phyloP scores from a whole-genome alignment of 2,797 vertebrate species.

The Varecia variegata region DNA sequence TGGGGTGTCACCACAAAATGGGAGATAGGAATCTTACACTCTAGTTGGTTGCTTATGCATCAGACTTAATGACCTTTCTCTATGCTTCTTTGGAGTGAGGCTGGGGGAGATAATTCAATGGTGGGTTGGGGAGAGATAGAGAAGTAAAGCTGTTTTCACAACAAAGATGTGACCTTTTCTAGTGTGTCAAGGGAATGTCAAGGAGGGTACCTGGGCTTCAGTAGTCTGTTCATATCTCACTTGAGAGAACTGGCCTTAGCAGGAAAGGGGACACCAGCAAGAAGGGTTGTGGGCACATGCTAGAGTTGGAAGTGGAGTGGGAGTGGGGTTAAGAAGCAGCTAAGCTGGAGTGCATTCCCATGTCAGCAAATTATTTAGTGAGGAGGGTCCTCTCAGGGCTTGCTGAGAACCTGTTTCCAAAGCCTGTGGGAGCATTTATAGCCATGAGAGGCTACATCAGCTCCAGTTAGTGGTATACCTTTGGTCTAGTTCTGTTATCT shows the following conservation, averaged over 20 bases:
- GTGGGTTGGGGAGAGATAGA: background rate
- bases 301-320: background rate
- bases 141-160: background rate
- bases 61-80: background rate
- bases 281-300: background rate
- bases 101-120: background rate
- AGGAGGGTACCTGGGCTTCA: background rate
- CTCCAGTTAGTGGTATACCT: background rate
- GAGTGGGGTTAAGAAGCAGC: background rate
- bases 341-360: background rate
- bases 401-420: background rate
- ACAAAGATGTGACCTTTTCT: background rate
- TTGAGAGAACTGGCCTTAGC: background rate
- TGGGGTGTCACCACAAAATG: background rate
- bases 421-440: background rate
- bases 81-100: background rate
- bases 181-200: background rate
- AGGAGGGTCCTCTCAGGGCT: background rate
- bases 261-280: background rate
- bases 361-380: background rate
- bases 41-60: background rate
- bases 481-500: background rate
- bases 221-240: background rate
- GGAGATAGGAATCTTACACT: background rate
- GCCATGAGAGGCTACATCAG: background rate